Conservation (phyloP, 2,113 vertebrate genomes). For the Gymnorhina tibicen region DNA sequence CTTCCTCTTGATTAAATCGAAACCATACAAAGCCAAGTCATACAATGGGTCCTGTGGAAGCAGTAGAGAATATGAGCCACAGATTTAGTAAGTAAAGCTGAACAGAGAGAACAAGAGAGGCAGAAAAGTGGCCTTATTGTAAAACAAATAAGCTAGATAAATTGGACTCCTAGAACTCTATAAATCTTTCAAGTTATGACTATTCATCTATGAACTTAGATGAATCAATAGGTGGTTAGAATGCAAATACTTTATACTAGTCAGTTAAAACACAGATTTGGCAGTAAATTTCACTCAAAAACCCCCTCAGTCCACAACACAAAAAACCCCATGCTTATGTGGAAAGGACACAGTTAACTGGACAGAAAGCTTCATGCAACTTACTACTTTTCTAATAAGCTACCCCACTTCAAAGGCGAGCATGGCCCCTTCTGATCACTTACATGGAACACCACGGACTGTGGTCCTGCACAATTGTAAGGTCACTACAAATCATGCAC, state of each 20-base stretch:
- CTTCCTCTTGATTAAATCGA: conserved; percentile 80
- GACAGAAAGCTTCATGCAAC: conserved; percentile 23
- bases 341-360: conserved; percentile 37
- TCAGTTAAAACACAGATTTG: background rate
- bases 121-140: background rate
- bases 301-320: background rate
- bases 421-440: conserved; percentile 47
- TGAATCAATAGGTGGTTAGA: conserved; percentile 42
- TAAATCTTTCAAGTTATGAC: conserved; percentile 31
- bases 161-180: conserved; percentile 23
- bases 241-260: background rate
- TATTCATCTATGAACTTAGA: conserved; percentile 38
- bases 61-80: conserved; percentile 62
- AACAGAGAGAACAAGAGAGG: background rate
- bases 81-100: conserved; percentile 61
- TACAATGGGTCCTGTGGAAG: conserved; percentile 67
- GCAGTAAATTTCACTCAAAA: conserved; percentile 11
- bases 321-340: background rate
- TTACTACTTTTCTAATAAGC: conserved; percentile 28
- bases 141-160: conserved; percentile 42
- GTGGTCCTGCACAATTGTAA: conserved; percentile 60
- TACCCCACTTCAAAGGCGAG: conserved; percentile 30
- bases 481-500: conserved; percentile 62
- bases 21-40: conserved; percentile 76
- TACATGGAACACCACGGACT: conserved; percentile 58